Percentiles rank a stretch among this genome's conserved stretches.
Evolutionary conservation across 2,797 vertebrate genomes (phyloP).

Genomic region (Sarcophilus harrisii): DNA sequence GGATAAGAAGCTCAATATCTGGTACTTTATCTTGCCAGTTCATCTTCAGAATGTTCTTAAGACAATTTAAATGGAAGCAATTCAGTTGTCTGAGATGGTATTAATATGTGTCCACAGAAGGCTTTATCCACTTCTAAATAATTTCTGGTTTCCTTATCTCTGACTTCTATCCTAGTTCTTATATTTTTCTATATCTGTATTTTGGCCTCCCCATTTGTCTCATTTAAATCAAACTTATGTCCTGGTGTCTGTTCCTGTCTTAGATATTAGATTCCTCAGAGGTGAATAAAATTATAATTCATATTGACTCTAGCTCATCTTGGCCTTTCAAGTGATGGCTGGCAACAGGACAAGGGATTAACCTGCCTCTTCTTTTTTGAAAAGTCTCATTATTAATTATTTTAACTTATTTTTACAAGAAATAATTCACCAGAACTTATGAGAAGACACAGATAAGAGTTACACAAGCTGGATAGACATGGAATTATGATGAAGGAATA

Average conservation of each 20-base stretch:
- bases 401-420: not conserved
- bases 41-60: not conserved
- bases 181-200: not conserved
- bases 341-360: not conserved
- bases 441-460: not conserved
- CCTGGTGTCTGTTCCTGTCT: not conserved
- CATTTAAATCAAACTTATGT: not conserved
- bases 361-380: not conserved
- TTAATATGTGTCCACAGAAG: not conserved
- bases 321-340: not conserved
- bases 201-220: not conserved
- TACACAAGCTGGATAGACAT: not conserved
- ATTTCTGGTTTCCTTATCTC: not conserved
- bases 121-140: not conserved
- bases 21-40: not conserved
- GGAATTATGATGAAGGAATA: not conserved
- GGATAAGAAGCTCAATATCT: not conserved
- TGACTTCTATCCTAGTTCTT: not conserved
- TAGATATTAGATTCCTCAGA: not conserved
- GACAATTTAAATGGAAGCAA: not conserved
- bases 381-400: not conserved
- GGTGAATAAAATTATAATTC: not conserved
- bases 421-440: not conserved
- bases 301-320: not conserved
- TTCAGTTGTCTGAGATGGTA: not conserved